Evolutionary conservation across 2,797 vertebrate genomes (phyloP).

Genomic region (Ctenopoma multispine): DNA sequence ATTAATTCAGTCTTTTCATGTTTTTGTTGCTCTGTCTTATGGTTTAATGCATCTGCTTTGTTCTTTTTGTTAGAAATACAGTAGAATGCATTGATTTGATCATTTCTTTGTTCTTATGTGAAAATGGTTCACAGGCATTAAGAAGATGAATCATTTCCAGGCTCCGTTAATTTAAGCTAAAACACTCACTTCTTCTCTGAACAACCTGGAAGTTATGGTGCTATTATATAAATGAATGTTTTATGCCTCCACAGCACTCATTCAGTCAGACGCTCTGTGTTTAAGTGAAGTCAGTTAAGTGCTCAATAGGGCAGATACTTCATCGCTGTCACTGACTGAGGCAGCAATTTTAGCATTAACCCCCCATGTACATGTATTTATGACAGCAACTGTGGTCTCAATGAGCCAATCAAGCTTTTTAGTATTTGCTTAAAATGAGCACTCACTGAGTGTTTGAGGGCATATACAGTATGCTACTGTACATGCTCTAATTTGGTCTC

Average conservation of each 20-base stretch:
- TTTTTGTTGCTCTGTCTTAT: conserved; percentile 30
- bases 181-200: neutral
- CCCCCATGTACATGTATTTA: conserved; percentile 7
- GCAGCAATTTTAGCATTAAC: conserved; percentile 19
- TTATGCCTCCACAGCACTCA: neutral
- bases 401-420: conserved; percentile 33
- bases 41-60: conserved; percentile 19
- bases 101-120: neutral
- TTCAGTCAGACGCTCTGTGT: conserved; percentile 15
- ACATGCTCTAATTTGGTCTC: neutral
- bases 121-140: conserved; percentile 63
- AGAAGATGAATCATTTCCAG: conserved; percentile 54
- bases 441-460: neutral
- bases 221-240: conserved; percentile 13
- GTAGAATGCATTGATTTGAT: conserved; percentile 20
- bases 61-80: neutral
- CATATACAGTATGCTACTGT: neutral
- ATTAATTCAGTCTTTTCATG: conserved; percentile 21
- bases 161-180: conserved; percentile 28
- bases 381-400: conserved; percentile 17
- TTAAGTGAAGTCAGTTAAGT: conserved; percentile 12
- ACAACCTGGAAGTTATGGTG: neutral
- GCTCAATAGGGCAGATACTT: conserved; percentile 21
- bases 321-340: conserved; percentile 13
- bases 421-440: conserved; percentile 27